phyloP scores from a whole-genome alignment of 2,113 vertebrate genomes.

The Cryptoleucopteryx plumbea region DNA sequence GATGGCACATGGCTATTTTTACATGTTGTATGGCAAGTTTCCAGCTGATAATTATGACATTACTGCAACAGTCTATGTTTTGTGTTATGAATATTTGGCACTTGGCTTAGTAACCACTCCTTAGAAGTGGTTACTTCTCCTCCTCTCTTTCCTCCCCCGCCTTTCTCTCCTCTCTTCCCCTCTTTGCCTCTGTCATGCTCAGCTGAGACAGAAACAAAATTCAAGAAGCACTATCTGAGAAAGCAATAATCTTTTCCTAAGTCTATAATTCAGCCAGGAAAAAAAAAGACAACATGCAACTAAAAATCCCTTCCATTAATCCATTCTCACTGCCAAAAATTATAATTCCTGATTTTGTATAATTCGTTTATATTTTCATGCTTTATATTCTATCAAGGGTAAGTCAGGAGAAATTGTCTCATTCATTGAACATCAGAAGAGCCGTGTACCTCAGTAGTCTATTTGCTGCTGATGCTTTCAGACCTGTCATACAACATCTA shows the following conservation, averaged over 20 bases:
- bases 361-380: not conserved
- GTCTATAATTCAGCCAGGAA: not conserved
- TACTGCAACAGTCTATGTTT: conserved; percentile 59
- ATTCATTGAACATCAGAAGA: not conserved
- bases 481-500: conserved; percentile 42
- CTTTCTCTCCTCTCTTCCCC: not conserved
- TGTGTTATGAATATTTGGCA: conserved; percentile 60
- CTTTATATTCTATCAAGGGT: conserved; percentile 11
- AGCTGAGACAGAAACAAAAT: not conserved
- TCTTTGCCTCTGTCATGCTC: conserved; percentile 28
- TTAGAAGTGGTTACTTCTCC: not conserved
- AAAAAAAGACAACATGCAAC: not conserved
- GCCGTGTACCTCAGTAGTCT: not conserved
- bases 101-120: not conserved
- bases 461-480: conserved; percentile 43
- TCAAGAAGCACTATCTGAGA: not conserved
- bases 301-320: conserved; percentile 16
- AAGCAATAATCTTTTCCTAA: not conserved
- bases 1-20: conserved; percentile 74
- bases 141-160: not conserved
- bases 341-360: not conserved
- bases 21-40: conserved; percentile 64
- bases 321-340: not conserved
- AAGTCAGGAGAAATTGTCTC: conserved; percentile 40
- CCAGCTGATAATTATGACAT: conserved; percentile 73